These are phyloP conservation scores for Aulostomus chinensis DNA, from an alignment of 2,797 vertebrate species.

Conservation along the genomic window DNA sequence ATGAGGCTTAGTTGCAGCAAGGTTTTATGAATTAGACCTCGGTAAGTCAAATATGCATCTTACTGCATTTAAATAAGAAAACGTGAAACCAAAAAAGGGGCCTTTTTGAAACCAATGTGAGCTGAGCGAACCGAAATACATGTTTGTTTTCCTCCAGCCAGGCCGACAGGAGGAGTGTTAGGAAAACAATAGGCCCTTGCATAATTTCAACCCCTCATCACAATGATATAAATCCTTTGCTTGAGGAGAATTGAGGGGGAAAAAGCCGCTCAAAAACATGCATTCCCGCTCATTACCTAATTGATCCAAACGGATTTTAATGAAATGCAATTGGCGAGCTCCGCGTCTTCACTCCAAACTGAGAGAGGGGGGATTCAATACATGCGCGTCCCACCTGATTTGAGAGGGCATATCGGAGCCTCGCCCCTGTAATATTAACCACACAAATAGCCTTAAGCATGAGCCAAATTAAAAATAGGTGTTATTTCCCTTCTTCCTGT, in stretches of 20 bases:
- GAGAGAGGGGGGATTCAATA: slow-evolving; percentile 57
- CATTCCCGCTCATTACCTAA: slow-evolving; percentile 63
- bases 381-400: slow-evolving; percentile 69
- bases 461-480: slow-evolving; percentile 69
- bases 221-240: slow-evolving; percentile 46
- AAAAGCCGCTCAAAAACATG: slow-evolving; percentile 64
- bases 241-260: slow-evolving; percentile 30
- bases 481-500: slow-evolving; percentile 67
- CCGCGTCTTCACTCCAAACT: slow-evolving; percentile 44
- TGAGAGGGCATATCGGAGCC: slow-evolving; percentile 63
- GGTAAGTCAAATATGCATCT: slow-evolving; percentile 27
- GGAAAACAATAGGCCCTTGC: too few species aligned
- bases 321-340: slow-evolving; percentile 72
- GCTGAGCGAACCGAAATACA: too few species aligned
- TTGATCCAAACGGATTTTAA: slow-evolving; percentile 67
- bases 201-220: neutral
- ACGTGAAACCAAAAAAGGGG: too few species aligned
- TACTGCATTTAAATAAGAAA: too few species aligned
- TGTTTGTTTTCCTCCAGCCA: too few species aligned
- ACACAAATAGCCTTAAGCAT: slow-evolving; percentile 76
- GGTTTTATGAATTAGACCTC: slow-evolving; percentile 42
- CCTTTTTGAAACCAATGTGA: too few species aligned
- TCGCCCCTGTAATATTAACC: slow-evolving; percentile 70
- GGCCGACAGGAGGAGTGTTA: too few species aligned
- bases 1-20: slow-evolving; percentile 64